phyloP scores from a whole-genome alignment of 2,113 vertebrate species.

The Mesocricetus auratus region DNA sequence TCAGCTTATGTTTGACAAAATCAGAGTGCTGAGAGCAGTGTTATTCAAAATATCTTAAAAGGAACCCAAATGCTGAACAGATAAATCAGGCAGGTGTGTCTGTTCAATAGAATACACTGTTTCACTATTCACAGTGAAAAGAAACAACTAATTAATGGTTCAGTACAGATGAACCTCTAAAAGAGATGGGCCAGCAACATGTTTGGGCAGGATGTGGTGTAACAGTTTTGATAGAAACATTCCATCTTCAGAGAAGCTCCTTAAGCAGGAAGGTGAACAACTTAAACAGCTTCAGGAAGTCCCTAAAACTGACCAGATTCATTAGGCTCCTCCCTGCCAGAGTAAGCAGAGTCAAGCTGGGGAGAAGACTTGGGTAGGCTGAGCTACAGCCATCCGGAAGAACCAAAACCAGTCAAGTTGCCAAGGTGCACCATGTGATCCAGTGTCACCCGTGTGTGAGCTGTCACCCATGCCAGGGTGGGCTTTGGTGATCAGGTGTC shows the following conservation, averaged over 20 bases:
- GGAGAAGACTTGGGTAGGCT: no score
- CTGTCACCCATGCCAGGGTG: not conserved
- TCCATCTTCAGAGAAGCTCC: not conserved
- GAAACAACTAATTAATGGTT: not conserved
- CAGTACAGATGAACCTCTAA: not conserved
- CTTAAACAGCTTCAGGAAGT: not conserved
- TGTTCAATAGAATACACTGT: not conserved
- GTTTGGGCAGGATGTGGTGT: not conserved
- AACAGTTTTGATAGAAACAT: not conserved
- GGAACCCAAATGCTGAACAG: not conserved
- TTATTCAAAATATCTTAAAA: not conserved
- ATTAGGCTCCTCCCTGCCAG: not conserved
- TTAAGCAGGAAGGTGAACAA: not conserved
- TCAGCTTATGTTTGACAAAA: not conserved
- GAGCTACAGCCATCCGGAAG: not conserved
- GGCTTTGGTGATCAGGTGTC: not conserved
- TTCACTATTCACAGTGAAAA: not conserved
- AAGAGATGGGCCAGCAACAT: not conserved
- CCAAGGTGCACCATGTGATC: not conserved
- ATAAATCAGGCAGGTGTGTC: rapidly evolving
- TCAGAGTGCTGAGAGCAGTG: not conserved
- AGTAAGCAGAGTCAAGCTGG: not conserved
- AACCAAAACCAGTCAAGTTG: not conserved
- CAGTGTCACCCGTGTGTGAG: not conserved
- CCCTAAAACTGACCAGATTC: not conserved